phyloP scores from a whole-genome alignment of 2,113 vertebrate species.

The Motacilla tschutschensis region DNA sequence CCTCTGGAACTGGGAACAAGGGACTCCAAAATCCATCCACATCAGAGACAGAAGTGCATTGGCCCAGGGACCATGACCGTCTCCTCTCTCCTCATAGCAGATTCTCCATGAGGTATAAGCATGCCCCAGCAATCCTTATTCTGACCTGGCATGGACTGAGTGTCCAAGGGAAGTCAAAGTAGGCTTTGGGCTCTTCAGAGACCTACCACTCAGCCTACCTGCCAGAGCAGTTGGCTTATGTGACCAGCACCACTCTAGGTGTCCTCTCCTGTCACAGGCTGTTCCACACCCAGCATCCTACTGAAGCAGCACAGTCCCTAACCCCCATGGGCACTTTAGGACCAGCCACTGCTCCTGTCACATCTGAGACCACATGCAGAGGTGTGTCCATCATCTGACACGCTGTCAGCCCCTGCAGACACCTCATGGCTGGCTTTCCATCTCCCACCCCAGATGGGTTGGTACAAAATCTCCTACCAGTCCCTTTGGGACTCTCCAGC shows the following conservation, averaged over 20 bases:
- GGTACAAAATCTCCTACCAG: neutral
- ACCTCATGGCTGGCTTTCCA: neutral
- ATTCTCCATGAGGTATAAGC: neutral
- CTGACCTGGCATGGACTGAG: neutral
- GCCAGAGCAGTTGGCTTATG: neutral
- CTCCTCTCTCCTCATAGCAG: neutral
- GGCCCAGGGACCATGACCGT: neutral
- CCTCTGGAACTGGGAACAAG: neutral
- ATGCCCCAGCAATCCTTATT: neutral
- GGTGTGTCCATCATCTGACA: neutral
- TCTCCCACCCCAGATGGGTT: neutral
- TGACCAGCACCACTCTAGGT: neutral
- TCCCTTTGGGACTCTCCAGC: neutral
- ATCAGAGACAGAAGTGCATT: fast-evolving
- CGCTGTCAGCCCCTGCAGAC: neutral
- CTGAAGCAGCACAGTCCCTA: neutral
- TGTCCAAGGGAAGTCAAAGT: neutral
- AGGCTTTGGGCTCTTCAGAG: neutral
- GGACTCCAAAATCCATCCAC: neutral
- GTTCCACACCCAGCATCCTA: neutral
- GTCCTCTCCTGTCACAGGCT: neutral
- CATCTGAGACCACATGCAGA: neutral
- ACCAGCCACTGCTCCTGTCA: neutral
- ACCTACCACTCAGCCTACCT: neutral
- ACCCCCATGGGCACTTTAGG: neutral